Conservation (phyloP, 2,797 vertebrate genomes). For the Sciurus vulgaris region DNA sequence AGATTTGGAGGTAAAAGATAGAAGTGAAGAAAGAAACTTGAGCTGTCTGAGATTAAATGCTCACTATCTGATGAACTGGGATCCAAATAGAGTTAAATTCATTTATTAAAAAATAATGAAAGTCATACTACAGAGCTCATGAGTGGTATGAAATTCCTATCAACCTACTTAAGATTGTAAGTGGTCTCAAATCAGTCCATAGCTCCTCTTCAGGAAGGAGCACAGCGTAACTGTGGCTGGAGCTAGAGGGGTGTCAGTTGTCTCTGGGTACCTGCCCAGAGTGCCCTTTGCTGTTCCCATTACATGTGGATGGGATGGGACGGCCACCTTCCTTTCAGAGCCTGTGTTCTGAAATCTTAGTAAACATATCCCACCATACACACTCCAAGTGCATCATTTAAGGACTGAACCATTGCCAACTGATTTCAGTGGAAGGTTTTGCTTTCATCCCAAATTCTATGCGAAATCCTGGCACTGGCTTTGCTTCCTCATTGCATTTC, state of each 20-base stretch:
- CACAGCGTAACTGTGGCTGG: neutral
- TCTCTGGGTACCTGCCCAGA: neutral
- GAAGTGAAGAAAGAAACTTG: neutral
- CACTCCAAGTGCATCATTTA: neutral
- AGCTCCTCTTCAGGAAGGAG: neutral
- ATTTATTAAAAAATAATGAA: neutral
- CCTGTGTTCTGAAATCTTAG: neutral
- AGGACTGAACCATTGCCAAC: slow-evolving; percentile 9
- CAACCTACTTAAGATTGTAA: neutral
- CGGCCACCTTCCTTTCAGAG: neutral
- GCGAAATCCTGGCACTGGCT: slow-evolving; percentile 5
- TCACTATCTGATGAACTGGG: neutral
- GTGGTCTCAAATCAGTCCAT: neutral
- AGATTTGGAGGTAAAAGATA: neutral
- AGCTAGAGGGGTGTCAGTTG: neutral
- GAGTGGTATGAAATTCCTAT: neutral
- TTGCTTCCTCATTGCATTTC: neutral
- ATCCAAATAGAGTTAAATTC: neutral
- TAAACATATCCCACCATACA: neutral
- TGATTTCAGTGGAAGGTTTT: slow-evolving; percentile 9
- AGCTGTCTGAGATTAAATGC: neutral
- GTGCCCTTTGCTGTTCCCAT: neutral
- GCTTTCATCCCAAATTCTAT: slow-evolving; percentile 63
- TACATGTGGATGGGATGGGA: neutral
- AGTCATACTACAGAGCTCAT: neutral